Evolutionary conservation across 2,888 invertebrate species (phyloP).

Genomic region (Agonopterix alstromeriana): DNA sequence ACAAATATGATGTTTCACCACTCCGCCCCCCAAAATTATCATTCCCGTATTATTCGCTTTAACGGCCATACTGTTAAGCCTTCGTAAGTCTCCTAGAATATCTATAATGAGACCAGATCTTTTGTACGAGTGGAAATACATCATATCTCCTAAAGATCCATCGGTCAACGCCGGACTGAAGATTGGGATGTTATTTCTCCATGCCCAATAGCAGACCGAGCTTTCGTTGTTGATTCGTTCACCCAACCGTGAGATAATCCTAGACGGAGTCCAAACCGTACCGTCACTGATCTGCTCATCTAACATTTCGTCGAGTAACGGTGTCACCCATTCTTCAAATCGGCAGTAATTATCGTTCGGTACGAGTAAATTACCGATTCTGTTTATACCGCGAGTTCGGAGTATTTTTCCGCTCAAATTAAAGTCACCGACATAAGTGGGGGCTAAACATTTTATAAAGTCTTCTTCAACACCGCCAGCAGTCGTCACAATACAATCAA

Average conservation of each 20-base stretch:
- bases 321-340: conserved; percentile 98
- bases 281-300: conserved; percentile 87
- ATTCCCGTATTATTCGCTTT: conserved; percentile 96
- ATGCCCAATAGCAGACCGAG: conserved; percentile 98
- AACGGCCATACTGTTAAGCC: conserved; percentile 95
- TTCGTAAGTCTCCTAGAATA: conserved; percentile 92
- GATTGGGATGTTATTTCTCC: conserved; percentile 96
- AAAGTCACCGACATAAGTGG: conserved; percentile 96
- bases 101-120: conserved; percentile 95
- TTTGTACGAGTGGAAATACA: conserved; percentile 97
- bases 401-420: conserved; percentile 86
- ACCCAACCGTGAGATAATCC: conserved; percentile 82
- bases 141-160: conserved; percentile 98
- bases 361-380: conserved; percentile 92
- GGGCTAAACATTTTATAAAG: conserved; percentile 97
- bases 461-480: conserved; percentile 99
- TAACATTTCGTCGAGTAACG: conserved; percentile 93
- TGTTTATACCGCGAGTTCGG: conserved; percentile 91
- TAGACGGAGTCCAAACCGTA: conserved; percentile 89
- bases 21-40: conserved; percentile 96
- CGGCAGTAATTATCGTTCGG: conserved; percentile 99
- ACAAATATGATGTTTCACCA: conserved; percentile 99
- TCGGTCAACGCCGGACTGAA: conserved; percentile 99
- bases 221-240: conserved; percentile 92
- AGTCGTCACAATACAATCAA: conserved; percentile 97